Evolutionary conservation across 2,797 vertebrate genomes (phyloP), one percentile per base, ranked within the genome.

Genomic region (Phylloscopus collybita): DNA sequence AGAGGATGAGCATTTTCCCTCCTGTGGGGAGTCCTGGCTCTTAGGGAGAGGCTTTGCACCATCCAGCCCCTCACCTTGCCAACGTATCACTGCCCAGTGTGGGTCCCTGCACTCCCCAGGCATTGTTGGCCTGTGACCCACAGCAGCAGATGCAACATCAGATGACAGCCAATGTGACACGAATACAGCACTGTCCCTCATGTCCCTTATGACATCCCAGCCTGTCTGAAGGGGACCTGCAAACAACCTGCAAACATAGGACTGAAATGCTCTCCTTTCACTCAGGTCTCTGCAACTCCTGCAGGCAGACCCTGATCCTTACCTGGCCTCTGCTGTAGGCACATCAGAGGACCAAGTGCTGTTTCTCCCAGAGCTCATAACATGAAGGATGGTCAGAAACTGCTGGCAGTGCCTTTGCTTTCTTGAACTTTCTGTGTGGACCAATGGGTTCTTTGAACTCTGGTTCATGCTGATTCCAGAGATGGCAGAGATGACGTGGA

Each of bases 11-110:
- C 0, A 0, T 38, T 53, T 67, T 53, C 19, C 12, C 23, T 60
- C 62, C 29, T 0, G 0, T 23, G 19, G n/a, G 13, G n/a, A 60
- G 38, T 76, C 29, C 54, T 69, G 54, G 38, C 29, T 61, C 54
- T 6, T 29, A 16, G n/a, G 18, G 18, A 59, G 53, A 67, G 27
- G 38, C 29, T 75, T 75, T 0, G 7, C 38, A 44, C 19, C 47
- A 38, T 23, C 22, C 38, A 75, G 27, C 47, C 13, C 32, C 32
- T 45, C 53, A 19, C n/a, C 10, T 50, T 26, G 21, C 17, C 5
- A 6, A 13, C n/a, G 27, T 5, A 38, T 16, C 1, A 0, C 45
- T 15, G 38, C 9, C 27, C 22, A 10, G 3, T 23, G 45, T 8
- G 10, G 51, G 53, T 36, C 45, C 26, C 38, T 59, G 61, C 38